phyloP scores from a whole-genome alignment of 2,797 vertebrate species.

The Pteronotus mesoamericanus region DNA sequence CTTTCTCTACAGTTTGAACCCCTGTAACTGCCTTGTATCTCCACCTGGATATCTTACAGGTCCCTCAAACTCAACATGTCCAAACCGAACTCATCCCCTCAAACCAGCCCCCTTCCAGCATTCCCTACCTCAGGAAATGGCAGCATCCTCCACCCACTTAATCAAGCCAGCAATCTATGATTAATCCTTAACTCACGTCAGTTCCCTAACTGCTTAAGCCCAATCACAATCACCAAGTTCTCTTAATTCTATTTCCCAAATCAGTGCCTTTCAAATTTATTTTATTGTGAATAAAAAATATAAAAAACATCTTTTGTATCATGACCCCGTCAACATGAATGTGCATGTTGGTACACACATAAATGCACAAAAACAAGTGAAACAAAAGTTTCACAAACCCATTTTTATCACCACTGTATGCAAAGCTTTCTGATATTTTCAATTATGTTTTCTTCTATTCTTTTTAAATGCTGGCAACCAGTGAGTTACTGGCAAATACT shows the following conservation, averaged over 20 bases:
- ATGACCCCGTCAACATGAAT: not conserved
- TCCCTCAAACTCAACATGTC: not conserved
- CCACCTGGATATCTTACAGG: conserved; percentile 1
- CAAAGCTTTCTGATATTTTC: not conserved
- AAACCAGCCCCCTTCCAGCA: not conserved
- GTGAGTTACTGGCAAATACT: not conserved
- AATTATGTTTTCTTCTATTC: not conserved
- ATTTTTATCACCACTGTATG: not conserved
- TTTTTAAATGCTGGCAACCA: not conserved
- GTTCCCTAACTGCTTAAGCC: not conserved
- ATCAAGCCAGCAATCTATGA: conserved; percentile 68
- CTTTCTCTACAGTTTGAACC: not conserved
- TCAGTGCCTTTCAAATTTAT: not conserved
- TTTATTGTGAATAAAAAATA: not conserved
- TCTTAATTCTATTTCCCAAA: conserved; percentile 31
- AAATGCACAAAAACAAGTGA: not conserved
- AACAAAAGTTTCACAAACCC: not conserved
- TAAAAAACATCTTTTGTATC: not conserved
- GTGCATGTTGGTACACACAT: not conserved
- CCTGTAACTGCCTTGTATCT: conserved; percentile 1
- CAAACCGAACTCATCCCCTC: not conserved
- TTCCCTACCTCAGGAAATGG: conserved; percentile 51
- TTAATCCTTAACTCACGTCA: conserved; percentile 57
- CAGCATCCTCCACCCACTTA: not conserved
- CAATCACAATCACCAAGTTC: conserved; percentile 39